Base-by-base conservation (phyloP, 2,888 invertebrate genomes). In the Noctua fimbriata region DNA sequence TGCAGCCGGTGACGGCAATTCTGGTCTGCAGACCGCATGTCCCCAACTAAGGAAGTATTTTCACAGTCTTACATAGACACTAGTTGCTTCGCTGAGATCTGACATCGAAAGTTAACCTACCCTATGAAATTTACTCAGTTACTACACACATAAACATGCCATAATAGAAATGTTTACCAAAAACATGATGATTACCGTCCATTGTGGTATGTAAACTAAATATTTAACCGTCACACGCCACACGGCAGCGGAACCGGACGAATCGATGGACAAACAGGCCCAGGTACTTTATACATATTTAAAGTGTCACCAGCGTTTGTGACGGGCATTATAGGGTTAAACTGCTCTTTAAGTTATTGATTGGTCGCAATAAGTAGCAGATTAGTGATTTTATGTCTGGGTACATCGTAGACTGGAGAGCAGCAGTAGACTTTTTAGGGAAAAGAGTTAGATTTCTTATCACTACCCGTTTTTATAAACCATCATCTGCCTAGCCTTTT, bases 241-340 rank as follows among this genome's bases (percentile, higher is more conserved):
- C 55, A 44, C n/a, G 36, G 52, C 2, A 72, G 14, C 55, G 55
- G 78, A 63, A 84, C 52, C 41, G 28, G 69, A 60, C n/a, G 21
- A 47, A 70, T 79, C 63, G 55, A 75, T 79, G n/a, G 10, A 60
- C 60, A 66, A 60, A 55, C 47, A 21, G 47, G 32, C 63, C 47
- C 60, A 47, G 41, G 52, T 69, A 36, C 60, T 75, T 73, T 71
- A 73, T 84, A 74, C 70, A 78, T 78, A 49, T 79, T 75, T 75
- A 52, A 79, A 73, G 12, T 41, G 65, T 69, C 21, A 72, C 28
- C 58, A n/a, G 21, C 1, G 9, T 16, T 24, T 6, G 55, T 72
- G 49, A 55, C 41, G 10, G 44, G 28, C 75, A 58, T 75, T 75
- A 58, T 63, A 18, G 55, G 80, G 52, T 69, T 80, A 44, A 70